Evolutionary conservation across 2,113 vertebrate genomes (phyloP).

Genomic region (Chaenocephalus aceratus): DNA sequence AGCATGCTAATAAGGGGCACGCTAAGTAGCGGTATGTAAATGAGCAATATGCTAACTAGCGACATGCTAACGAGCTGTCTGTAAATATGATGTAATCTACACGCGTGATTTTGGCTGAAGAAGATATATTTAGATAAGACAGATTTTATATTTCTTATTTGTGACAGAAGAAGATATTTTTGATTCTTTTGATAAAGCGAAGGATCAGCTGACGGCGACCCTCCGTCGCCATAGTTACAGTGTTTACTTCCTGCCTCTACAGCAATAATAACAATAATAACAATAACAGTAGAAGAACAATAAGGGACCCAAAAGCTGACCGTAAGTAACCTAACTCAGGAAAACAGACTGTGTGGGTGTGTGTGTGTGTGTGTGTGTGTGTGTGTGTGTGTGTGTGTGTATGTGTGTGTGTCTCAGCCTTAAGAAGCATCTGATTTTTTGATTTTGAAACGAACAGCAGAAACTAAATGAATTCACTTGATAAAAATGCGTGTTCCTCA

Average conservation of each 20-base stretch:
- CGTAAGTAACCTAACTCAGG: no score
- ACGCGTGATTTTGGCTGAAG: constrained; percentile 27
- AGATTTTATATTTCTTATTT: constrained; percentile 68
- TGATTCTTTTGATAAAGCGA: constrained; percentile 51
- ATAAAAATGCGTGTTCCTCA: no score
- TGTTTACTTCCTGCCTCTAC: constrained; percentile 48
- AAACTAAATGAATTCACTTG: no score
- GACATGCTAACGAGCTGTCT: constrained; percentile 11
- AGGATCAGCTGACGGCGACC: constrained; percentile 15
- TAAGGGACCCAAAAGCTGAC: constrained; percentile 21
- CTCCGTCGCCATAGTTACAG: constrained; percentile 48
- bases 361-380: no score
- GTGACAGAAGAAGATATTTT: constrained; percentile 55
- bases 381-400: no score
- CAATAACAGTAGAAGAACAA: constrained; percentile 2
- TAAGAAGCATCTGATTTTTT: no score
- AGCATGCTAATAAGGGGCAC: background rate
- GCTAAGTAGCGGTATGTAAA: constrained; percentile 42
- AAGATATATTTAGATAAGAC: constrained; percentile 68
- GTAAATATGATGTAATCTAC: constrained; percentile 54
- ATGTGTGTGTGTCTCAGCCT: no score
- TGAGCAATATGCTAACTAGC: constrained; percentile 2
- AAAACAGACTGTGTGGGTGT: no score
- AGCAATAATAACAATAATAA: constrained; percentile 13
- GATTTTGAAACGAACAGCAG: no score